Percentiles rank a stretch among this genome's conserved stretches.
These are phyloP conservation scores for Xenentodon cancila DNA, from an alignment of 2,797 vertebrate genomes.

Conservation along the genomic window DNA sequence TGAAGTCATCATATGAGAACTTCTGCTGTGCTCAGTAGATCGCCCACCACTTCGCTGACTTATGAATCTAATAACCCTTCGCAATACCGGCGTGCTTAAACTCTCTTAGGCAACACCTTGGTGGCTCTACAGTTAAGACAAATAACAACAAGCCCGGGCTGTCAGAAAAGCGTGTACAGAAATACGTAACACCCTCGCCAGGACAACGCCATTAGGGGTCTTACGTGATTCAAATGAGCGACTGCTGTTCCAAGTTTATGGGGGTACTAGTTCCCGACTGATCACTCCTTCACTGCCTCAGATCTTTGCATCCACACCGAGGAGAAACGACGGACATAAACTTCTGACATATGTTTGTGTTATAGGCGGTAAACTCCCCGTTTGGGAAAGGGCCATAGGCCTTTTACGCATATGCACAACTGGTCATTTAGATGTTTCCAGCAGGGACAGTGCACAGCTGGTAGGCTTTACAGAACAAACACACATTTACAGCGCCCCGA, in stretches of 20 bases:
- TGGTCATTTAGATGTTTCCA: slow-evolving; percentile 63
- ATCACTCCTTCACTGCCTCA: slow-evolving; percentile 70
- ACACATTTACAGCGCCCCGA: slow-evolving; percentile 60
- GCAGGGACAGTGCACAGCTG: slow-evolving; percentile 66
- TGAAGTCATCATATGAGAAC: slow-evolving; percentile 99
- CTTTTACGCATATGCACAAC: slow-evolving; percentile 77
- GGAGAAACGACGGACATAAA: slow-evolving; percentile 49
- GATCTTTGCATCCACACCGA: slow-evolving; percentile 68
- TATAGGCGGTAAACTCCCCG: slow-evolving; percentile 53
- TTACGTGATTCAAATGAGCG: slow-evolving; percentile 95
- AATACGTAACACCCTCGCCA: slow-evolving; percentile 90
- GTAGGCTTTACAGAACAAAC: slow-evolving; percentile 72
- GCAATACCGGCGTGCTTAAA: slow-evolving; percentile 98
- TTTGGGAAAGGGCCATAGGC: slow-evolving; percentile 70
- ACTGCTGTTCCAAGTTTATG: slow-evolving; percentile 81
- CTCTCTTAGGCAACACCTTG: slow-evolving; percentile 92
- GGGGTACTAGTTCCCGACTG: slow-evolving; percentile 80
- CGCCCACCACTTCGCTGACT: slow-evolving; percentile 99
- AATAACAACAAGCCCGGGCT: slow-evolving; percentile 86
- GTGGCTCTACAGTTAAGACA: slow-evolving; percentile 88
- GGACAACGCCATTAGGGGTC: slow-evolving; percentile 89
- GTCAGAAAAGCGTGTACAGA: slow-evolving; percentile 86
- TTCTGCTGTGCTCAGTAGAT: slow-evolving; percentile 99
- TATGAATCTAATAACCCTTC: slow-evolving; percentile 99
- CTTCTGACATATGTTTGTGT: slow-evolving; percentile 64